These are phyloP conservation scores for Crotalus viridis DNA, from an alignment of 2,113 vertebrate species.

Conservation along the genomic window DNA sequence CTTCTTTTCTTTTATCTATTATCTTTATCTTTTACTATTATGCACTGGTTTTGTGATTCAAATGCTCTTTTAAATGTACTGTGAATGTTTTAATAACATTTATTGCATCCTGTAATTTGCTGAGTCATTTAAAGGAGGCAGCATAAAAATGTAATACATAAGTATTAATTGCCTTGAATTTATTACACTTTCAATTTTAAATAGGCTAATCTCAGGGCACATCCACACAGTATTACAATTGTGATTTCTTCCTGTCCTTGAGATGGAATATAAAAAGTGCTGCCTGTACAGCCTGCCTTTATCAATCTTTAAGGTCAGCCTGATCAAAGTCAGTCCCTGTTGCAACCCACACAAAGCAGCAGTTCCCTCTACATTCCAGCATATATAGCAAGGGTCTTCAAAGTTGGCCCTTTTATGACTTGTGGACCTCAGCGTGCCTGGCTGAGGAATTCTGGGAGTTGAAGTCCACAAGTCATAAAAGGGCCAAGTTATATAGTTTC, in stretches of 20 bases:
- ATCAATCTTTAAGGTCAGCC: not conserved
- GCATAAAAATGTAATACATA: not conserved
- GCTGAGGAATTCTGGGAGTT: too few relatives aligned
- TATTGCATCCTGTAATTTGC: not conserved
- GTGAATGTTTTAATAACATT: not conserved
- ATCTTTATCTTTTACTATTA: not conserved
- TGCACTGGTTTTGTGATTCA: not conserved
- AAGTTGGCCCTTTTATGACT: too few relatives aligned
- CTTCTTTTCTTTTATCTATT: not conserved
- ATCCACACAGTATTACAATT: not conserved
- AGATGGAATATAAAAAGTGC: not conserved
- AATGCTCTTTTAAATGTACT: not conserved
- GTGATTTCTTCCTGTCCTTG: not conserved
- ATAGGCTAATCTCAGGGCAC: conserved; percentile 32
- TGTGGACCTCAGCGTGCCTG: too few relatives aligned
- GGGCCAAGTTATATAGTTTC: not conserved
- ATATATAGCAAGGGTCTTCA: too few relatives aligned
- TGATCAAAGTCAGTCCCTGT: not conserved
- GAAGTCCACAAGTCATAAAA: too few relatives aligned
- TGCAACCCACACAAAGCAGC: not conserved
- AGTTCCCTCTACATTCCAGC: not conserved
- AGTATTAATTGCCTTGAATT: conserved; percentile 30
- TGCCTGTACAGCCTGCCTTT: not conserved
- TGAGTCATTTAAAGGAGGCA: not conserved
- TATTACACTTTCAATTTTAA: conserved; percentile 46